Evolutionary conservation across 2,797 vertebrate species (phyloP).

Genomic region (Enteromius paludinosus): DNA sequence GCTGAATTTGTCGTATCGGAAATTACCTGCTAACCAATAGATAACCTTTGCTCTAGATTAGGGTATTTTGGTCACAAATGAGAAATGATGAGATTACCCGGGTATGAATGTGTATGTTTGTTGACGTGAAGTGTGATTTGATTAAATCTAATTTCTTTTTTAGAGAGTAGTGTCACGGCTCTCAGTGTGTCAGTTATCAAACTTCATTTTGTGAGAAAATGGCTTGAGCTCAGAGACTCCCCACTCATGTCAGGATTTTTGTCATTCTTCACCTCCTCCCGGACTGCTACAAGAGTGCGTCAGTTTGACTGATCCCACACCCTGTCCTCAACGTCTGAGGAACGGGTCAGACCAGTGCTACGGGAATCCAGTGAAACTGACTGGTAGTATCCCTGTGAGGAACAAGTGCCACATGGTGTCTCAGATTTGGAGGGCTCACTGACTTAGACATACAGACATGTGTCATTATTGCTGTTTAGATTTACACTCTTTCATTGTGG

Average conservation of each 20-base stretch:
- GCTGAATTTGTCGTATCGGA: background rate
- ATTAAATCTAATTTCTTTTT: background rate
- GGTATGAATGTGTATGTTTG: background rate
- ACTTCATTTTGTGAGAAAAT: constrained; percentile 23
- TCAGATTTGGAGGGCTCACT: background rate
- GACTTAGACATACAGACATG: background rate
- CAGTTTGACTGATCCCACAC: constrained; percentile 58
- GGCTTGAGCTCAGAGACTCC: background rate
- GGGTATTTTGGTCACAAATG: background rate
- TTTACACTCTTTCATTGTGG: background rate
- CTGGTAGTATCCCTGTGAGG: constrained; percentile 35
- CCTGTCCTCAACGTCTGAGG: constrained; percentile 52
- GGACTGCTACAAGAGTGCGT: constrained; percentile 16
- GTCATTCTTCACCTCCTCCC: constrained; percentile 40
- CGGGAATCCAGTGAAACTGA: constrained; percentile 59
- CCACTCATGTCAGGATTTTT: constrained; percentile 42
- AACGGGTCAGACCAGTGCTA: constrained; percentile 78
- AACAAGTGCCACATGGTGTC: constrained; percentile 38
- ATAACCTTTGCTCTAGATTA: background rate
- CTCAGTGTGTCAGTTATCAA: background rate
- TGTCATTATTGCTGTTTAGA: background rate
- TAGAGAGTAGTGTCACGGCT: background rate
- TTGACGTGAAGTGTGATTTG: background rate
- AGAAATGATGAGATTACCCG: background rate
- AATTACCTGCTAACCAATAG: background rate